Conservation (phyloP, 2,888 invertebrate genomes). For the Folsomia candida region DNA sequence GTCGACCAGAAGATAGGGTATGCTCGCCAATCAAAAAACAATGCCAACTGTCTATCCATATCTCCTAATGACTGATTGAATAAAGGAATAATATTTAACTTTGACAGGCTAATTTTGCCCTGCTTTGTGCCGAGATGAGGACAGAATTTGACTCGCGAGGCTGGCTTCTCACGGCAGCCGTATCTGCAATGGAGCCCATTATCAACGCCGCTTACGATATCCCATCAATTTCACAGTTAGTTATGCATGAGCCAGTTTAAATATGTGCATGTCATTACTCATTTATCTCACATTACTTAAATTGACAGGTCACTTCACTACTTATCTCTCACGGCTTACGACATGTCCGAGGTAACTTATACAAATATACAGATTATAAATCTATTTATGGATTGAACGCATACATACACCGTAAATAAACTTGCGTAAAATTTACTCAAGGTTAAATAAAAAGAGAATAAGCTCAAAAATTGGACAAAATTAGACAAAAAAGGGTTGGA, state of each 20-base stretch:
- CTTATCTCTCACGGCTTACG: constrained; percentile 72
- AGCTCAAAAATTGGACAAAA: neutral
- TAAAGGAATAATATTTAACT: neutral
- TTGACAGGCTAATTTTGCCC: constrained; percentile 57
- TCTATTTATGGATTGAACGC: too few species aligned
- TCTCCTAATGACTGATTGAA: neutral
- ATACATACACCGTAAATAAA: too few species aligned
- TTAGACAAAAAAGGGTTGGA: neutral
- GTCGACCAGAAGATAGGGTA: constrained; percentile 47
- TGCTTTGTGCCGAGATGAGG: constrained; percentile 61
- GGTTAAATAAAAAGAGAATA: too few species aligned
- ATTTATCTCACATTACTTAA: too few species aligned
- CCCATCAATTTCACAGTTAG: constrained; percentile 54
- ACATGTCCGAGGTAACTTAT: constrained; percentile 67
- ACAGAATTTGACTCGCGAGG: constrained; percentile 59
- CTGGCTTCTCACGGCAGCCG: constrained; percentile 62
- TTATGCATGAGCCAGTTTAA: too few species aligned
- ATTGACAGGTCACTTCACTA: constrained; percentile 66
- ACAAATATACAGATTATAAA: too few species aligned
- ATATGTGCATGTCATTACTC: too few species aligned
- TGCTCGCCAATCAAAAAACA: too few species aligned
- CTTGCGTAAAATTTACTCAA: too few species aligned
- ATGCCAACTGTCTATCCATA: too few species aligned
- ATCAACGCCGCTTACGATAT: constrained; percentile 53
- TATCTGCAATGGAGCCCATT: constrained; percentile 57